Evolutionary conservation across 2,888 invertebrate species (phyloP).

Genomic region (Ypsolopha sequella): DNA sequence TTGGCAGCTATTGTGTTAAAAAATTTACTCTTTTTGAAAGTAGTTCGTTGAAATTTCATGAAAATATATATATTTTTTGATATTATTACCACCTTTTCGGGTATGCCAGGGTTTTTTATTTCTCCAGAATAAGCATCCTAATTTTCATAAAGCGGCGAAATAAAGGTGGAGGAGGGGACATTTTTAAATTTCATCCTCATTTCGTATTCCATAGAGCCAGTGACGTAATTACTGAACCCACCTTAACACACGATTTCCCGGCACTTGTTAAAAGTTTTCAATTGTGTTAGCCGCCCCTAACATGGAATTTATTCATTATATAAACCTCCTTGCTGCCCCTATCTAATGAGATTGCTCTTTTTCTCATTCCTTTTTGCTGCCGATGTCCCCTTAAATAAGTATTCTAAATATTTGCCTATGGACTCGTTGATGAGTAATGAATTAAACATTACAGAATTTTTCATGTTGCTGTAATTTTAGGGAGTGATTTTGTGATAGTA

Average conservation of each 20-base stretch:
- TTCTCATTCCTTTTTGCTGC: conserved; percentile 27
- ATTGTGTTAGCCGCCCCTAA: conserved; percentile 63
- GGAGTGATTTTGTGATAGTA: too few species aligned
- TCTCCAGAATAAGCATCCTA: conserved; percentile 13
- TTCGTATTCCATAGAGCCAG: conserved; percentile 50
- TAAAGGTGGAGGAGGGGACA: conserved; percentile 10
- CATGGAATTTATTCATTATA: conserved; percentile 69
- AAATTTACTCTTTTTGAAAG: too few species aligned
- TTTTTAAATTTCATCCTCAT: conserved; percentile 59
- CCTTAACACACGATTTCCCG: conserved; percentile 69
- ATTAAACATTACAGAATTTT: conserved; percentile 56
- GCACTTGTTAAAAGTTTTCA: conserved; percentile 71
- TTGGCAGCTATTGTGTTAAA: too few species aligned
- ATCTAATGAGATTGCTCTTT: conserved; percentile 65
- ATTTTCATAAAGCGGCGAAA: conserved; percentile 41
- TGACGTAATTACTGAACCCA: conserved; percentile 56
- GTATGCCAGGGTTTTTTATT: too few species aligned
- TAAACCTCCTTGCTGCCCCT: conserved; percentile 36
- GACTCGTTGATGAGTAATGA: conserved; percentile 54
- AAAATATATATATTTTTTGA: too few species aligned
- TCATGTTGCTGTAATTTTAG: conserved; percentile 5
- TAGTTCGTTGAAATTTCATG: too few species aligned
- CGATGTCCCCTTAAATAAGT: conserved; percentile 34
- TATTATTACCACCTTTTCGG: too few species aligned
- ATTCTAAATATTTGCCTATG: conserved; percentile 65